These are phyloP conservation scores for Cyprinodon variegatus DNA, from an alignment of 2,113 vertebrate genomes.

Conservation along the genomic window DNA sequence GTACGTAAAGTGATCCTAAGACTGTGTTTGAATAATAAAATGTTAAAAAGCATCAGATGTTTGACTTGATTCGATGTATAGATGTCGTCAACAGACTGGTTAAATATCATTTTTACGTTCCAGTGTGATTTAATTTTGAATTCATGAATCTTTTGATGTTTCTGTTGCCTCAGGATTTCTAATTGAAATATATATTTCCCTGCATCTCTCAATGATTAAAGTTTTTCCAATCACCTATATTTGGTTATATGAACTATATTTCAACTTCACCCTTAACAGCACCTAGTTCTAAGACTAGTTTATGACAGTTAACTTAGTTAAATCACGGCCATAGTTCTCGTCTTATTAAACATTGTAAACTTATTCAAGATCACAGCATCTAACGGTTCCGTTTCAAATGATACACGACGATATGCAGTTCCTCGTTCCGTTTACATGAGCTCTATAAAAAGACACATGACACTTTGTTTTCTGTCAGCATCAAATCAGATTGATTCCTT, in stretches of 20 bases:
- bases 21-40: conserved; percentile 16
- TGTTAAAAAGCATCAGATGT: conserved; percentile 10
- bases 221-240: not conserved
- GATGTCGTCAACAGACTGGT: conserved; percentile 1
- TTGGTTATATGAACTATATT: not conserved
- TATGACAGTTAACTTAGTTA: not conserved
- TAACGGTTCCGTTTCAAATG: not conserved
- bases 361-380: not conserved
- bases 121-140: not conserved
- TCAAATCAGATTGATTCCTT: too few relatives aligned
- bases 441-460: not conserved
- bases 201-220: not conserved
- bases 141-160: not conserved
- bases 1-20: not conserved
- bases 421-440: not conserved
- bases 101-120: not conserved
- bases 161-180: conserved; percentile 10
- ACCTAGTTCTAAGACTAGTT: not conserved
- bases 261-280: not conserved
- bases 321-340: not conserved
- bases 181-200: not conserved
- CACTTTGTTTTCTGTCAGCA: too few relatives aligned
- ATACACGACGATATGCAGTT: not conserved
- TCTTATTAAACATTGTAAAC: not conserved
- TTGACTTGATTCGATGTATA: conserved; percentile 10